These are phyloP conservation scores for Henricia sp. DNA, from an alignment of 53 echinoderm and acorn worm genomes.

Conservation along the genomic window DNA sequence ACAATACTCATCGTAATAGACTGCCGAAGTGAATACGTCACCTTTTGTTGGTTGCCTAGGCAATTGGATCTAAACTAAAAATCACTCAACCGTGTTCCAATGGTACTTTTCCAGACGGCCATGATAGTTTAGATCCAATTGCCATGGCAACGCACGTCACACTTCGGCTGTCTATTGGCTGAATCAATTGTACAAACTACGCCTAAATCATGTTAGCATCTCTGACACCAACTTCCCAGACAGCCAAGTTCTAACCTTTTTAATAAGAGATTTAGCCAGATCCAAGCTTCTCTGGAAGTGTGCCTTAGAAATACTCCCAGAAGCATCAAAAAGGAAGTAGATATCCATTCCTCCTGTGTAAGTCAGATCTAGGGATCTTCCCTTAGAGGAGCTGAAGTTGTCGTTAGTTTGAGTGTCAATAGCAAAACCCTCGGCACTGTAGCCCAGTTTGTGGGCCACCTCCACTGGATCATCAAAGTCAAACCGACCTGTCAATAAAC, in stretches of 20 bases:
- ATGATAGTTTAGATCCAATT: too few relatives aligned
- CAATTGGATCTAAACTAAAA: too few relatives aligned
- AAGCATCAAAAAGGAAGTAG: conserved; percentile 68
- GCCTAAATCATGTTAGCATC: too few relatives aligned
- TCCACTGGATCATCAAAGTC: conserved; percentile 54
- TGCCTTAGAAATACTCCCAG: conserved; percentile 34
- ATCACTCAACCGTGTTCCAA: too few relatives aligned
- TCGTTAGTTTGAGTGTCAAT: background rate
- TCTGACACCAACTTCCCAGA: too few relatives aligned
- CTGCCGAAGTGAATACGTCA: too few relatives aligned
- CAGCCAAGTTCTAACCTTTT: conserved; percentile 56
- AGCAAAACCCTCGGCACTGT: background rate
- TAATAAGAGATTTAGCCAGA: conserved; percentile 54
- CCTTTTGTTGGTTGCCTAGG: too few relatives aligned
- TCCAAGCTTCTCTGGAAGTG: conserved; percentile 31
- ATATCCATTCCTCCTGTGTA: conserved; percentile 51
- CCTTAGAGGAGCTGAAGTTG: background rate
- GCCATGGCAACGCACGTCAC: too few relatives aligned
- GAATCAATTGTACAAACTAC: too few relatives aligned
- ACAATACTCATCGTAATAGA: too few relatives aligned
- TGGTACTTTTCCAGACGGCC: too few relatives aligned
- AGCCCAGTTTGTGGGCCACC: conserved; percentile 21
- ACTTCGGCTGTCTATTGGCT: too few relatives aligned
- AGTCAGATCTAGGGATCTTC: conserved; percentile 28
- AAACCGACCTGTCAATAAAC: conserved; percentile 1